Evolutionary conservation across 2,888 invertebrate species (phyloP).

Genomic region (Cyclophora albipunctata): DNA sequence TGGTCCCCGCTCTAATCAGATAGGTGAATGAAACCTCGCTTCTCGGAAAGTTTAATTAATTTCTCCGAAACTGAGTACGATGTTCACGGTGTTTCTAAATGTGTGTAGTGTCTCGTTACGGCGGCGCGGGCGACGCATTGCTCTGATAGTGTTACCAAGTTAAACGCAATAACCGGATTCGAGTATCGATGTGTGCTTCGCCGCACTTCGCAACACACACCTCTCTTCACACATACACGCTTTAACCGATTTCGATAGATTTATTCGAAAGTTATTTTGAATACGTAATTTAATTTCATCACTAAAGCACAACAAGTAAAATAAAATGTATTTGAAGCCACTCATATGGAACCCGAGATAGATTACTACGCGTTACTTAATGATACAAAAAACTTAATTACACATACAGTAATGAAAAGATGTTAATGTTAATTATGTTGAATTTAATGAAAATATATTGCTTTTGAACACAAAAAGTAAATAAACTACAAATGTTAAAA

Average conservation of each 20-base stretch:
- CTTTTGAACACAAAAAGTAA: no score
- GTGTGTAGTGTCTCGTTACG: constrained; percentile 44
- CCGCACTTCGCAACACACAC: constrained; percentile 10
- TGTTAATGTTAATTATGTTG: constrained; percentile 5
- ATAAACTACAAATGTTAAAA: no score
- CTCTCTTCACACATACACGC: constrained; percentile 24
- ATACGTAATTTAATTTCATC: not conserved
- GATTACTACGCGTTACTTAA: constrained; percentile 10
- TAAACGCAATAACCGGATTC: constrained; percentile 44
- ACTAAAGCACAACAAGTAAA: not conserved
- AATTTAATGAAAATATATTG: constrained; percentile 1
- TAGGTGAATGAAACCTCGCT: constrained; percentile 50
- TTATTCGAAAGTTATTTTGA: constrained; percentile 4
- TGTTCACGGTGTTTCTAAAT: constrained; percentile 45
- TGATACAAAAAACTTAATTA: constrained; percentile 33
- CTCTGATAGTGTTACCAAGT: constrained; percentile 42
- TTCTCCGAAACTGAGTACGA: constrained; percentile 53
- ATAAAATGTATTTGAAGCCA: constrained; percentile 9
- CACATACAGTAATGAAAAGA: constrained; percentile 31
- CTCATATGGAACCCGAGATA: constrained; percentile 11
- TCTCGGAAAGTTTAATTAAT: constrained; percentile 61
- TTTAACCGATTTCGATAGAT: constrained; percentile 28
- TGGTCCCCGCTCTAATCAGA: constrained; percentile 39
- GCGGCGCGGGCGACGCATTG: constrained; percentile 31
- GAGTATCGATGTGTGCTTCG: constrained; percentile 28